phyloP scores from a whole-genome alignment of 2,797 vertebrate genomes.

The Rhyacichthys aspro region DNA sequence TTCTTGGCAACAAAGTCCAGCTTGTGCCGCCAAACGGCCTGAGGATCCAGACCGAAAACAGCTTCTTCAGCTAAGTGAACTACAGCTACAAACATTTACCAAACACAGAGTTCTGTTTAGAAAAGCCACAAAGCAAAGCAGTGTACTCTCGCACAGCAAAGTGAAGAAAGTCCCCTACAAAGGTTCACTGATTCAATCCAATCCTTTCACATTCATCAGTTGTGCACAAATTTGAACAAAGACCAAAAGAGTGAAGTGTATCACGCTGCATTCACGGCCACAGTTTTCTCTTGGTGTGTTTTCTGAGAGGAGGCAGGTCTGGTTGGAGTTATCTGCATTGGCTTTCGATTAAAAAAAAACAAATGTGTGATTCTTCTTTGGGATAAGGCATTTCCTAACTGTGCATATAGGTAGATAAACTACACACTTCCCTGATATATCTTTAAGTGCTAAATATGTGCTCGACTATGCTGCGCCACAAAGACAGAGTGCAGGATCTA shows the following conservation, averaged over 20 bases:
- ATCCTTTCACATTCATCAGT: constrained; percentile 94
- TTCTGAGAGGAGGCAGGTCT: constrained; percentile 56
- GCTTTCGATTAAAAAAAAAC: constrained; percentile 39
- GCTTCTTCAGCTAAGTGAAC: constrained; percentile 90
- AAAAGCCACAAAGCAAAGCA: constrained; percentile 98
- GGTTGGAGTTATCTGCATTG: constrained; percentile 45
- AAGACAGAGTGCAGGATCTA: no score
- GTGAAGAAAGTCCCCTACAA: constrained; percentile 91
- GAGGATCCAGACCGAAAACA: constrained; percentile 91
- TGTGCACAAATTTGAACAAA: constrained; percentile 81
- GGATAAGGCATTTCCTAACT: constrained; percentile 82
- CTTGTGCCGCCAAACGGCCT: constrained; percentile 99
- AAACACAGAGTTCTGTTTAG: constrained; percentile 97
- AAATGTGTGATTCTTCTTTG: constrained; percentile 73
- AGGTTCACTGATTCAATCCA: constrained; percentile 83
- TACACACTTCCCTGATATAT: constrained; percentile 84
- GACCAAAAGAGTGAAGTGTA: constrained; percentile 78
- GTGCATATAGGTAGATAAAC: constrained; percentile 78
- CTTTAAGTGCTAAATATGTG: constrained; percentile 77
- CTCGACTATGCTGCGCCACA: constrained; percentile 46
- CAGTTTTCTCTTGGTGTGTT: constrained; percentile 83
- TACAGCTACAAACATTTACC: constrained; percentile 99
- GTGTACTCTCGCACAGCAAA: constrained; percentile 97
- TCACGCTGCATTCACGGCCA: constrained; percentile 87
- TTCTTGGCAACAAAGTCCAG: constrained; percentile 99